A percentile compares a stretch with the other conserved stretches of the same genome.
phyloP scores from a whole-genome alignment of 2,113 vertebrate species.

The Oceanites oceanicus region DNA sequence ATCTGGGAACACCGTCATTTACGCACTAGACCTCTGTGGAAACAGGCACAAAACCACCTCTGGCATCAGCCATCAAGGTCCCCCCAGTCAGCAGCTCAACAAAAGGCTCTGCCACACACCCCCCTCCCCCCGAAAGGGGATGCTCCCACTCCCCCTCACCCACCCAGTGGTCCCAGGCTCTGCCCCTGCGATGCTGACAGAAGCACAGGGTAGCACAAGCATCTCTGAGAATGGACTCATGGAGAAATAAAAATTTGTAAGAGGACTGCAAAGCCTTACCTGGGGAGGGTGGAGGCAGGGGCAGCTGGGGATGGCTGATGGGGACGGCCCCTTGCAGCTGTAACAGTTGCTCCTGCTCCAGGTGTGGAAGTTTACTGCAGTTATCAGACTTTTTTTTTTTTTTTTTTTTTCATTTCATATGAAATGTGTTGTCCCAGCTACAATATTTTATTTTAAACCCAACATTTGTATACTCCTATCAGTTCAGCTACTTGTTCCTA shows the following conservation, averaged over 20 bases:
- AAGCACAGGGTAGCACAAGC: neutral
- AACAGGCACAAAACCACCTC: neutral
- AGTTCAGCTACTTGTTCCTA: neutral
- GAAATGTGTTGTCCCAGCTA: neutral
- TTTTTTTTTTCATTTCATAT: neutral
- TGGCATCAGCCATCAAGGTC: neutral
- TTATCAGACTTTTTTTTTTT: neutral
- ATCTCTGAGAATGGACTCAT: fast-evolving
- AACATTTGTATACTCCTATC: neutral
- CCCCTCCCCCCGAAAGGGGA: neutral
- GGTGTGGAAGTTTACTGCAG: neutral
- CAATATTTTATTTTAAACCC: neutral
- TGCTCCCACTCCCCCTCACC: neutral
- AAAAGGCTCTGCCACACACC: neutral
- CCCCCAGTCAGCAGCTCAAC: neutral
- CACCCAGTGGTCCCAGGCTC: neutral
- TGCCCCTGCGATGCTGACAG: fast-evolving
- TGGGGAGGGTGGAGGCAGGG: neutral
- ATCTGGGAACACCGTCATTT: neutral
- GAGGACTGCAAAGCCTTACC: neutral
- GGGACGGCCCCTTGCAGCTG: neutral
- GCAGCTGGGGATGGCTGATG: neutral
- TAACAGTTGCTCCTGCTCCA: neutral
- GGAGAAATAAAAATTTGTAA: neutral
- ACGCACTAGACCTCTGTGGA: neutral